A percentile compares a stretch with the other conserved stretches of the same genome.
Evolutionary conservation across 1,140 invertebrate genomes (phyloP).

Genomic region (Drosophila nannoptera): DNA sequence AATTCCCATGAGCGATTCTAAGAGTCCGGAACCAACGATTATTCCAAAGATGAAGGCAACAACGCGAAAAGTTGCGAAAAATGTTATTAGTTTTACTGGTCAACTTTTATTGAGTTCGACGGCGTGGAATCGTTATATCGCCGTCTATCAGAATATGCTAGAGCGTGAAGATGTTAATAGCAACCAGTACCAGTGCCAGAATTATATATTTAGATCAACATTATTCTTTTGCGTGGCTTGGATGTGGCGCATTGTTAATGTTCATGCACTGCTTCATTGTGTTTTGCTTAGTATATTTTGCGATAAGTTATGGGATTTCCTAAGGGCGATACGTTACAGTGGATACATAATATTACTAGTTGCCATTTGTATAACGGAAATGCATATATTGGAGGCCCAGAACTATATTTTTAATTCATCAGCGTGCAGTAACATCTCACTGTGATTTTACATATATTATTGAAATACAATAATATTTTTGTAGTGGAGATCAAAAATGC

Average conservation of each 20-base stretch:
- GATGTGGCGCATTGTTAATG: constrained; percentile 89
- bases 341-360: constrained; percentile 82
- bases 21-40: constrained; percentile 80
- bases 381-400: constrained; percentile 81
- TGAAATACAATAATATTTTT: constrained; percentile 73
- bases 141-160: constrained; percentile 86
- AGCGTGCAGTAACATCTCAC: constrained; percentile 74
- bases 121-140: constrained; percentile 90
- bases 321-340: constrained; percentile 83
- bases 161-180: constrained; percentile 82
- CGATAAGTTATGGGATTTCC: constrained; percentile 87
- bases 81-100: constrained; percentile 84
- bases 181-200: constrained; percentile 80
- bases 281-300: constrained; percentile 88
- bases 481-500: constrained; percentile 64
- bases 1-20: constrained; percentile 81
- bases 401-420: constrained; percentile 80
- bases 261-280: constrained; percentile 88
- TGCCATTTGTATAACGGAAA: constrained; percentile 82
- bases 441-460: constrained; percentile 77
- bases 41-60: constrained; percentile 84
- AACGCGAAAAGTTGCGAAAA: constrained; percentile 82
- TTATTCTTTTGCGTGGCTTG: constrained; percentile 87
- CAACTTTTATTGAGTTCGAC: constrained; percentile 86
- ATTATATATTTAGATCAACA: constrained; percentile 81